These are phyloP conservation scores for Sciurus niger DNA, from an alignment of 2,113 vertebrate genomes.

Conservation along the genomic window DNA sequence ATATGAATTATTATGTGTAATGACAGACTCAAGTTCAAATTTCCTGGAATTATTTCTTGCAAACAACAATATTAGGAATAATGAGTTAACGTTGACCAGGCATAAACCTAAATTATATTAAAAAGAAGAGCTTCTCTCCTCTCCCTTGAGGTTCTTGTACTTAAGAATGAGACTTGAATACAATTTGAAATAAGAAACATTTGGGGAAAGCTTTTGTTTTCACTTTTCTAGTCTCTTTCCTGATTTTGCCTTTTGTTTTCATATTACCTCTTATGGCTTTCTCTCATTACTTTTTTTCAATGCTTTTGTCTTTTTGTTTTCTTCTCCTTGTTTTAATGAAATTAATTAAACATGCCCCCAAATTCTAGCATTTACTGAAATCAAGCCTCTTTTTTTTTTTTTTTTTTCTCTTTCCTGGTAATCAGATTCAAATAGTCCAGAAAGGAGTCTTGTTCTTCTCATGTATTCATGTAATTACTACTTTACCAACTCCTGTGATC, in stretches of 20 bases:
- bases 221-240: constrained; percentile 19
- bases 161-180: constrained; percentile 25
- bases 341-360: constrained; percentile 41
- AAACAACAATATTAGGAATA: constrained; percentile 22
- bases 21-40: constrained; percentile 25
- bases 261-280: not conserved
- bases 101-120: constrained; percentile 10
- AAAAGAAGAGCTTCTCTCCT: constrained; percentile 17
- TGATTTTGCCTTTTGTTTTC: constrained; percentile 46
- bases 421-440: constrained; percentile 27
- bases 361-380: constrained; percentile 65
- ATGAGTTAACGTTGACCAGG: constrained; percentile 57
- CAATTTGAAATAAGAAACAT: constrained; percentile 26
- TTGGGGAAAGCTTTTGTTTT: not conserved
- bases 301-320: not conserved
- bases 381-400: constrained; percentile 17
- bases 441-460: constrained; percentile 36
- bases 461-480: not conserved
- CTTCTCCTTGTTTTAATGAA: constrained; percentile 50
- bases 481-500: not conserved
- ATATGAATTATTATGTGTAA: not conserved
- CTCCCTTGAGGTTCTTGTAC: not conserved
- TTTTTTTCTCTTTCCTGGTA: constrained; percentile 8
- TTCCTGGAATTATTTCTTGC: constrained; percentile 8
- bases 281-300: not conserved